Conservation (phyloP, 2,113 vertebrate species). For the Austrofundulus limnaeus region DNA sequence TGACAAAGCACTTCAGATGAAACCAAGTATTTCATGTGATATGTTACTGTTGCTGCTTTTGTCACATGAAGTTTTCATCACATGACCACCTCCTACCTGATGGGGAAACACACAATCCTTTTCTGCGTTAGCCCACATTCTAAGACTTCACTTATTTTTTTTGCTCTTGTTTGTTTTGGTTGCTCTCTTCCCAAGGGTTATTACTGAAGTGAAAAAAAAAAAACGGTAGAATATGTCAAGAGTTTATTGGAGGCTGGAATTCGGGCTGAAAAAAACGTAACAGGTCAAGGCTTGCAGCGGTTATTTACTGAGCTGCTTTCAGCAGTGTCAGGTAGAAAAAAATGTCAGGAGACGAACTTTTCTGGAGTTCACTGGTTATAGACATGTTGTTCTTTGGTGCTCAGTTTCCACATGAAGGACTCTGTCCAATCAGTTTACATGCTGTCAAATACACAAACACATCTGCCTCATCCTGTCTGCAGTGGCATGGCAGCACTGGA, state of each 20-base stretch:
- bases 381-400: conserved; percentile 4
- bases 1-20: conserved; percentile 19
- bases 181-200: conserved; percentile 4
- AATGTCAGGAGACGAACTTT: conserved; percentile 1
- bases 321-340: conserved; percentile 5
- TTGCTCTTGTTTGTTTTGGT: conserved; percentile 15
- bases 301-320: conserved; percentile 25
- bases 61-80: conserved; percentile 21
- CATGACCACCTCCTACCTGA: neutral
- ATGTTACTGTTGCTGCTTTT: conserved; percentile 34
- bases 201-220: conserved; percentile 28
- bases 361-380: neutral
- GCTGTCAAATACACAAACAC: conserved; percentile 3
- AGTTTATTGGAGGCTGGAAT: conserved; percentile 22
- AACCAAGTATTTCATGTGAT: too few relatives aligned
- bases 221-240: conserved; percentile 32
- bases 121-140: neutral
- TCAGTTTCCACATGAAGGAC: neutral
- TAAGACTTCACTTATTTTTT: neutral
- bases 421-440: conserved; percentile 13
- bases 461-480: conserved; percentile 11
- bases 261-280: conserved; percentile 10
- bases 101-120: neutral
- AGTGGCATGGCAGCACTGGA: conserved; percentile 23
- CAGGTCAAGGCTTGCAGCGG: conserved; percentile 45